Base-by-base conservation (phyloP, 2,113 vertebrate species). In the Anthoscopus minutus region DNA sequence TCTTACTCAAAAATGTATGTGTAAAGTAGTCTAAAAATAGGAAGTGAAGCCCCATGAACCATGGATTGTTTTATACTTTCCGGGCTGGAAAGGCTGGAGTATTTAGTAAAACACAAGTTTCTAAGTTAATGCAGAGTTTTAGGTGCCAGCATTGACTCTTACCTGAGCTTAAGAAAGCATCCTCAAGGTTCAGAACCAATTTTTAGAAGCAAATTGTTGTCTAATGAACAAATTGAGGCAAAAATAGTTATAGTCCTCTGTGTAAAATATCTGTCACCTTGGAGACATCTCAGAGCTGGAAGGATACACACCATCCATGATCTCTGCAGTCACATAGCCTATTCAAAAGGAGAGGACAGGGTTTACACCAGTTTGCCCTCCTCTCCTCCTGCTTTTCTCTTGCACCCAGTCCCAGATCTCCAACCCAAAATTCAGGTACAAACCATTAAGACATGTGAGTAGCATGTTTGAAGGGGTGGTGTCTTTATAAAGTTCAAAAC, bases 321-420 rank as follows among this genome's bases (percentile, higher is more conserved):
- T 4, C 30, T 81, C 51, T 62, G 71, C 50, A 38, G 42, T 48
- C 35, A 38, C 6, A 27, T 6, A 28, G 33, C 28, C 66, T 44
- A 2, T 47, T 70, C 3, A 0, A 27, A 61, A 0, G 0, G 45
- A 45, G 10, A 69, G 7, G n/a, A 42, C 10, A 23, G 33, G 1
- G 7, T 57, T 94, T 45, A 40, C 31, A 73, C 10, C 15, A 35
- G 13, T 47, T 23, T 88, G 19, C 24, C 13, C 17, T 81, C 21
- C 74, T 58, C 35, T 76, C 17, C 25, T 28, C n/a, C n/a, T 40
- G 5, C 51, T 42, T 4, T 0, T 38, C 48, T 81, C 35, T 9
- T 12, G 33, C 30, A 74, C 47, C 27, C 33, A 42, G 25, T 7
- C 15, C 25, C 66, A 87, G 31, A 44, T 31, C 20, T 42, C 25